Percentiles rank a stretch among this genome's conserved stretches.
phyloP scores from a whole-genome alignment of 2,888 invertebrate genomes.

The Acanthosoma haemorrhoidale region DNA sequence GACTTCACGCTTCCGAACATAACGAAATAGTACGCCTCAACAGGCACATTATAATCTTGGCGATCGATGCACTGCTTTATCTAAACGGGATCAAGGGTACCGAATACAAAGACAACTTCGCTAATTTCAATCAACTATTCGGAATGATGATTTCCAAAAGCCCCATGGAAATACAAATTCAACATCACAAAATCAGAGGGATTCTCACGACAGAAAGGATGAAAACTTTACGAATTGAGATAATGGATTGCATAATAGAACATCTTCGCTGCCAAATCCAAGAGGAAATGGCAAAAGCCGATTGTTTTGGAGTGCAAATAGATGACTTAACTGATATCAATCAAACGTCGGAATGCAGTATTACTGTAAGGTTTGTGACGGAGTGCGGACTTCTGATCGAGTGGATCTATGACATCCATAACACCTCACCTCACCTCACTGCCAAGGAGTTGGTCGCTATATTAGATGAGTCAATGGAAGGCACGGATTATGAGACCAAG shows the following conservation, averaged over 20 bases:
- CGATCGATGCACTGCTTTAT: background rate
- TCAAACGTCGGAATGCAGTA: background rate
- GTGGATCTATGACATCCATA: background rate
- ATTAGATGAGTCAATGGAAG: background rate
- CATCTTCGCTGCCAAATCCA: background rate
- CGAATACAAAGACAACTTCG: background rate
- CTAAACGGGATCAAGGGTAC: background rate
- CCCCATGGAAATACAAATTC: background rate
- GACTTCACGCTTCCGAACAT: background rate
- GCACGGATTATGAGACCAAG: background rate
- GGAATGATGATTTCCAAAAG: background rate
- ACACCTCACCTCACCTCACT: background rate
- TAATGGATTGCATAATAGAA: background rate
- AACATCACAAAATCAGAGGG: background rate
- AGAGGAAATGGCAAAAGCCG: background rate
- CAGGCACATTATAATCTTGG: background rate
- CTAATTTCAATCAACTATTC: background rate
- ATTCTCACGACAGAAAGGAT: background rate
- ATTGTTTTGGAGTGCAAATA: background rate
- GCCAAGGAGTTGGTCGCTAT: background rate
- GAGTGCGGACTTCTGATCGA: background rate
- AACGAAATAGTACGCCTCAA: background rate
- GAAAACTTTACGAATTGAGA: background rate
- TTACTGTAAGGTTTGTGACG: background rate
- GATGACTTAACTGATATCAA: background rate